phyloP scores from a whole-genome alignment of 2,797 vertebrate genomes.

The Prionace glauca region DNA sequence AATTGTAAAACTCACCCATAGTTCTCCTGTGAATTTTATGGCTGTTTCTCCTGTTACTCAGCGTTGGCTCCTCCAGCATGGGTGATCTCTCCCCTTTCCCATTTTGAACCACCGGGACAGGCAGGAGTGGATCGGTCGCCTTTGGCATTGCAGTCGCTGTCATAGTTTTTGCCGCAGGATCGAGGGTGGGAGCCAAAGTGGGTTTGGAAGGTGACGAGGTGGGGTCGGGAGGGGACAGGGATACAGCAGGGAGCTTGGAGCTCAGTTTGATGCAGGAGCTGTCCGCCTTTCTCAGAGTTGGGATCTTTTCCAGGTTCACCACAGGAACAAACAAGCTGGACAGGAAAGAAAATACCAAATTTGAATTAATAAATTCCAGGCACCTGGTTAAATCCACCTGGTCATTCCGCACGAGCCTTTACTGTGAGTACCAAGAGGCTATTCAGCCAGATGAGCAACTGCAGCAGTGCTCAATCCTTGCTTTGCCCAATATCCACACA shows the following conservation, averaged over 20 bases:
- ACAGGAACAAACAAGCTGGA: slow-evolving; percentile 73
- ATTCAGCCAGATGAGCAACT: background rate
- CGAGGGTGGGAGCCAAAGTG: slow-evolving; percentile 43
- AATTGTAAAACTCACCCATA: background rate
- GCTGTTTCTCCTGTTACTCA: slow-evolving; percentile 32
- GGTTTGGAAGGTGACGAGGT: slow-evolving; percentile 44
- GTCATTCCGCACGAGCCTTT: background rate
- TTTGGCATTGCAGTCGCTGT: background rate
- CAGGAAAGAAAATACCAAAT: slow-evolving; percentile 24
- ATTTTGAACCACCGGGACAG: slow-evolving; percentile 58
- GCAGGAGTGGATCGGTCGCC: slow-evolving; percentile 55
- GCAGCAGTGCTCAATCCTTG: background rate
- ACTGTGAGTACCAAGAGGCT: too few species aligned
- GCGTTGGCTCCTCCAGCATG: background rate
- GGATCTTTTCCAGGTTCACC: slow-evolving; percentile 73
- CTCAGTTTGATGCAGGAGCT: slow-evolving; percentile 68
- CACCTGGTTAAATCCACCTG: background rate
- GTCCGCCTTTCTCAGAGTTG: slow-evolving; percentile 68
- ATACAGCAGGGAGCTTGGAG: slow-evolving; percentile 54
- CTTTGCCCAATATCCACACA: background rate
- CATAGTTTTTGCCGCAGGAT: background rate
- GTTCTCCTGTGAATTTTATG: slow-evolving; percentile 12
- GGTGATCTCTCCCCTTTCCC: slow-evolving; percentile 4
- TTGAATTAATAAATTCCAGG: background rate
- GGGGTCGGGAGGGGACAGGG: slow-evolving; percentile 55